Evolutionary conservation across 2,113 vertebrate species (phyloP).

Genomic region (Ceratotherium simum): DNA sequence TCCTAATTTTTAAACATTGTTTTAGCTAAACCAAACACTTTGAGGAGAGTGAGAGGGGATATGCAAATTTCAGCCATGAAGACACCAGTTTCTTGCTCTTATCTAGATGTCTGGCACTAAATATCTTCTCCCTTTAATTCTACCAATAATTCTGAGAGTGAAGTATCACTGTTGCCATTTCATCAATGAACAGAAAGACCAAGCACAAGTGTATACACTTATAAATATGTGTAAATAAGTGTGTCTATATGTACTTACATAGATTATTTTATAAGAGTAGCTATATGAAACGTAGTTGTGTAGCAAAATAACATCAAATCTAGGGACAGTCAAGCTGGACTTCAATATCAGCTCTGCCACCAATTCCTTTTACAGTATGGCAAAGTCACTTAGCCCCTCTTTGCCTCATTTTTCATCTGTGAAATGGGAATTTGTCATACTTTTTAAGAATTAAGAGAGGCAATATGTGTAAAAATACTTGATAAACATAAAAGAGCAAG

Average conservation of each 20-base stretch:
- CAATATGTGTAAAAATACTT: background rate
- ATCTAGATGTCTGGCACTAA: background rate
- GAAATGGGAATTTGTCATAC: background rate
- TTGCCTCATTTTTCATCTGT: background rate
- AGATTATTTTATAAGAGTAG: background rate
- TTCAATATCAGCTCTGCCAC: background rate
- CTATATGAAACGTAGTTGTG: background rate
- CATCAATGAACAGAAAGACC: background rate
- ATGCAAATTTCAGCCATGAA: background rate
- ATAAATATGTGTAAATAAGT: background rate
- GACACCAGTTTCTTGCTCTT: background rate
- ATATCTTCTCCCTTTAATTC: constrained; percentile 9
- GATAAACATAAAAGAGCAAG: background rate
- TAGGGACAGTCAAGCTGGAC: background rate
- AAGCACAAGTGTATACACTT: background rate
- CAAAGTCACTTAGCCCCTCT: background rate
- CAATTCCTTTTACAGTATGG: background rate
- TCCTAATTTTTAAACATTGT: background rate
- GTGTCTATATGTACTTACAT: background rate
- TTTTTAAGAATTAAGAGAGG: background rate
- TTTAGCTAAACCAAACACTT: background rate
- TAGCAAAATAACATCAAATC: background rate
- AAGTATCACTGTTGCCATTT: background rate
- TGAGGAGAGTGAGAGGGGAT: background rate
- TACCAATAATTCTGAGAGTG: background rate